These are phyloP conservation scores for Holotrichia oblita DNA, from an alignment of 1,140 invertebrate species.

Conservation along the genomic window DNA sequence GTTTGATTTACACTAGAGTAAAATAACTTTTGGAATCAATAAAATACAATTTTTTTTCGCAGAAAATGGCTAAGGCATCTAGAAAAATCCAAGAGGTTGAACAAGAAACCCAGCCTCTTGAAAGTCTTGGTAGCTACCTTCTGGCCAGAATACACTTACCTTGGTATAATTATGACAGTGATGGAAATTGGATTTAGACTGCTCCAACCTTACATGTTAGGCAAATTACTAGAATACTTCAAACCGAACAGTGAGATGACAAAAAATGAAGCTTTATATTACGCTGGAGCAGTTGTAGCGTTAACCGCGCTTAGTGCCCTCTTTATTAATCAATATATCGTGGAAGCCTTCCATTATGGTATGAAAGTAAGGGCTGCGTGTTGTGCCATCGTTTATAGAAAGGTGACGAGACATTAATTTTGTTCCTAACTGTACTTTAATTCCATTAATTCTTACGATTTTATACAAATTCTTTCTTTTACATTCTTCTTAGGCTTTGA, in stretches of 20 bases:
- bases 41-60: conserved; percentile 19
- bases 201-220: conserved; percentile 65
- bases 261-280: conserved; percentile 65
- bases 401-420: conserved; percentile 60
- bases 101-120: conserved; percentile 58
- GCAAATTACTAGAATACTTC: conserved; percentile 66
- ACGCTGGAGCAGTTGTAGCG: conserved; percentile 68
- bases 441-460: neutral
- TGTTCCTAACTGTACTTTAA: too few species aligned
- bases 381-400: conserved; percentile 75
- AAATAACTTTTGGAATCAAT: neutral
- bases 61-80: conserved; percentile 61
- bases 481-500: conserved; percentile 62
- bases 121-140: conserved; percentile 61
- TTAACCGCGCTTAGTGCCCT: conserved; percentile 65
- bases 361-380: conserved; percentile 69
- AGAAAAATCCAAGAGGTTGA: conserved; percentile 53
- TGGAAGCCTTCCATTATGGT: conserved; percentile 68
- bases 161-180: conserved; percentile 55
- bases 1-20: neutral
- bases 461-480: neutral
- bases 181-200: conserved; percentile 56
- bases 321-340: conserved; percentile 69
- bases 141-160: conserved; percentile 59
- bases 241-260: conserved; percentile 56